Percentiles rank a stretch among this genome's conserved stretches.
These are phyloP conservation scores for Hystrix cristata DNA, from an alignment of 2,113 vertebrate genomes.

Conservation along the genomic window DNA sequence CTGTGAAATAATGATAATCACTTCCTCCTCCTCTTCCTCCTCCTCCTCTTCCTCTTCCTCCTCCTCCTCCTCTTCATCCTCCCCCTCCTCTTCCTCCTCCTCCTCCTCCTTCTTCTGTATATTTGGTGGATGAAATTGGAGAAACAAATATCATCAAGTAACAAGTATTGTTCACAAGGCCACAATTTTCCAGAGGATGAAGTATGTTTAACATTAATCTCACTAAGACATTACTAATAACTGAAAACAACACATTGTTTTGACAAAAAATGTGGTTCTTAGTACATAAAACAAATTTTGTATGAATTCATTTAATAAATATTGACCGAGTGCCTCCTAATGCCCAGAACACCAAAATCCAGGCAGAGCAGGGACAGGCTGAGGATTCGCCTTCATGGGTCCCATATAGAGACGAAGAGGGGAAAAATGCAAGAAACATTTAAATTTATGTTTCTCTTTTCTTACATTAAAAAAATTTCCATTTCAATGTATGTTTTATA, in stretches of 20 bases:
- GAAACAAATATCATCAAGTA: neutral
- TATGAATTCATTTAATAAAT: neutral
- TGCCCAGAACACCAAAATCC: neutral
- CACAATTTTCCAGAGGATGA: neutral
- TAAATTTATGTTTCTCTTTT: neutral
- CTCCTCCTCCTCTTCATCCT: neutral
- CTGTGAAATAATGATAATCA: neutral
- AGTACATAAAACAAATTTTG: neutral
- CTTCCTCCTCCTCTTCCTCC: too few species aligned
- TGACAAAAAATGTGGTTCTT: neutral
- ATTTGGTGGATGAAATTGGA: neutral
- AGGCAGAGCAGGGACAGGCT: neutral
- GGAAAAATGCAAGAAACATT: neutral
- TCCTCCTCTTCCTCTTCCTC: neutral
- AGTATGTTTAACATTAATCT: too few species aligned
- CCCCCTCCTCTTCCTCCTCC: neutral
- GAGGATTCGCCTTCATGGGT: neutral
- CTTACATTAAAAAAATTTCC: neutral
- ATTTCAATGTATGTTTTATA: neutral
- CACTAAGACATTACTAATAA: neutral
- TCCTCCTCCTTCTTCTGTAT: neutral
- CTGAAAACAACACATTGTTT: neutral
- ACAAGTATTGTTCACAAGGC: neutral
- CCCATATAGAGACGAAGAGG: neutral
- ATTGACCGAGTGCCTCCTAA: neutral